Evolutionary conservation across 2,113 vertebrate species (phyloP).

Genomic region (Actinemys pallida): DNA sequence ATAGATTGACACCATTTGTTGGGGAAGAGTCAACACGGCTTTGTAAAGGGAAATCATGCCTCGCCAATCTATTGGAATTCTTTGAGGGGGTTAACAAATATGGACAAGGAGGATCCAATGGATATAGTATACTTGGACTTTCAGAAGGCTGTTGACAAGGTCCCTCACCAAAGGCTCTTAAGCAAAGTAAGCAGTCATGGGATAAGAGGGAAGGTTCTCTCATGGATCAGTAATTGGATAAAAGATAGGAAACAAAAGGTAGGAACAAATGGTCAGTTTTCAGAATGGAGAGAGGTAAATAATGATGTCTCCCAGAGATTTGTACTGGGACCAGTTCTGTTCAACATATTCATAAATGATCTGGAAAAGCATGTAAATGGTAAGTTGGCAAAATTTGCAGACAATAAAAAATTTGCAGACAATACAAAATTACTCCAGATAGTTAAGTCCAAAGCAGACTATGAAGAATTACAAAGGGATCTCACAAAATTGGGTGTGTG

Average conservation of each 20-base stretch:
- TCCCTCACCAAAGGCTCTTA: not conserved
- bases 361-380: not conserved
- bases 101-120: not conserved
- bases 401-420: not conserved
- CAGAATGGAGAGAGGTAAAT: not conserved
- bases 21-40: not conserved
- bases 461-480: not conserved
- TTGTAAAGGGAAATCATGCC: not conserved
- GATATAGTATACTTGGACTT: not conserved
- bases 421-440: not conserved
- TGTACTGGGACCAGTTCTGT: not conserved
- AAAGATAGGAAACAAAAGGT: not conserved
- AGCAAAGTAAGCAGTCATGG: not conserved
- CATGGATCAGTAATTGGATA: not conserved
- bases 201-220: not conserved
- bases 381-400: not conserved
- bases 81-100: not conserved
- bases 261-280: not conserved
- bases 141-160: not conserved
- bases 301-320: not conserved
- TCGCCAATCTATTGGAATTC: not conserved
- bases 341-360: not conserved
- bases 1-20: not conserved
- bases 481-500: not conserved
- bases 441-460: not conserved